A percentile compares a stretch with the other conserved stretches of the same genome.
Conservation (phyloP, 2,113 vertebrate species). For the Stigmatopora argus region DNA sequence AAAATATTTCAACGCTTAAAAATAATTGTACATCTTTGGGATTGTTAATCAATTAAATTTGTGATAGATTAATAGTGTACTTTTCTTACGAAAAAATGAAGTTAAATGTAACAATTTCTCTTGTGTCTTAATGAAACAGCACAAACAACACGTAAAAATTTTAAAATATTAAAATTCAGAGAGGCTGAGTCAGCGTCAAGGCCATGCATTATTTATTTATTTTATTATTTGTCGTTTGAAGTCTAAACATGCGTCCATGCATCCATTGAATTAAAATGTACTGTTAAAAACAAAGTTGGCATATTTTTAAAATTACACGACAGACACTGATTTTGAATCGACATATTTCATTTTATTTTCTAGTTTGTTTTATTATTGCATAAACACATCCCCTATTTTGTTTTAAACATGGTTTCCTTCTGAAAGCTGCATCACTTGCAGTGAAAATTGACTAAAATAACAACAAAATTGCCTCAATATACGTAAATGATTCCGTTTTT, state of each 20-base stretch:
- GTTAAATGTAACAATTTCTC: not conserved
- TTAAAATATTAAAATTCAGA: slow-evolving; percentile 39
- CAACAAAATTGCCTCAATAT: not conserved
- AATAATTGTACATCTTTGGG: not conserved
- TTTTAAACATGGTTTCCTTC: not conserved
- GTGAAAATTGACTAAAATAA: slow-evolving; percentile 19
- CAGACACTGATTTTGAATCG: not conserved
- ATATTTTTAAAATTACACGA: slow-evolving; percentile 35
- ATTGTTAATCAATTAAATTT: not conserved
- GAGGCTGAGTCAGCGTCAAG: slow-evolving; percentile 56
- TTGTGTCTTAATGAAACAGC: not conserved
- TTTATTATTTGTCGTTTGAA: slow-evolving; percentile 22
- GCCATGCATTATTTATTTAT: slow-evolving; percentile 26
- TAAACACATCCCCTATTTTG: too few relatives aligned
- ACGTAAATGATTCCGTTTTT: not conserved
- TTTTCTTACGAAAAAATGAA: not conserved
- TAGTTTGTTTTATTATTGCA: not conserved
- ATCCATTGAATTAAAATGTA: slow-evolving; percentile 33
- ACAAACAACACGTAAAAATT: slow-evolving; percentile 31
- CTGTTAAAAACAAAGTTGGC: slow-evolving; percentile 23
- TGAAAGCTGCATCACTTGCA: not conserved
- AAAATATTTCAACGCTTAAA: not conserved
- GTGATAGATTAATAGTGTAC: not conserved
- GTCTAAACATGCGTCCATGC: slow-evolving; percentile 18
- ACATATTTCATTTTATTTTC: not conserved